Evolutionary conservation across 2,797 vertebrate genomes (phyloP), one percentile per base, ranked within the genome.

Genomic region (Oreochromis mossambicus): DNA sequence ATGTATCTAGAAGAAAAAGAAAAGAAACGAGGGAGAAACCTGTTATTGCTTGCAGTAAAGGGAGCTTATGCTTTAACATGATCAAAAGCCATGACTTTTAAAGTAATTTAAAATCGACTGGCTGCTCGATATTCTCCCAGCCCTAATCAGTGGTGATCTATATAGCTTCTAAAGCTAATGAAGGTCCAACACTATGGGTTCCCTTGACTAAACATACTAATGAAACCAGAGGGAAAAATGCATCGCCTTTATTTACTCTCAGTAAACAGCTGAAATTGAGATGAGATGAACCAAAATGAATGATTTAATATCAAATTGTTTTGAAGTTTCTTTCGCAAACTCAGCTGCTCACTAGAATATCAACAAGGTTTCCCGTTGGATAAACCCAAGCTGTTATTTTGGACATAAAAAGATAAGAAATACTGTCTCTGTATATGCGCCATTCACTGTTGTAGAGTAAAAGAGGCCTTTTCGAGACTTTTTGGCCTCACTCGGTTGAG

Each of bases 1-100:
- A 99, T 92, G 98, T 97, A 97, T 99, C 98, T 99, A 97, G 81
- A 94, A 95, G 97, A 96, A 94, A 95, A 91, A 91, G 92, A 92
- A 93, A 91, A 93, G 82, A 82, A 86, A 91, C 70, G 5, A 24
- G 86, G 83, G 81, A 76, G 78, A 88, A 85, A 91, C 9, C 4
- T 79, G 89, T 96, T 95, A 95, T 84, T 93, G 78, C 68, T 58
- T 50, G 81, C 84, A 54, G 85, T 90, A 79, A 92, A 92, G 77
- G 29, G 34, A 83, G 70, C 77, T 80, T 52, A 76, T 54, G 86
- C 80, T 88, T 88, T 83, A 90, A 90, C 84, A 79, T 87, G 80
- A 94, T 90, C 84, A 91, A 88, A 93, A 88, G 77, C 84, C 87
- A 75, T 87, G 90, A 92, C 89, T 91, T 92, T 92, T 88, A 89